Evolutionary conservation across 2,113 vertebrate species (phyloP).

Genomic region (Lagopus leucura): DNA sequence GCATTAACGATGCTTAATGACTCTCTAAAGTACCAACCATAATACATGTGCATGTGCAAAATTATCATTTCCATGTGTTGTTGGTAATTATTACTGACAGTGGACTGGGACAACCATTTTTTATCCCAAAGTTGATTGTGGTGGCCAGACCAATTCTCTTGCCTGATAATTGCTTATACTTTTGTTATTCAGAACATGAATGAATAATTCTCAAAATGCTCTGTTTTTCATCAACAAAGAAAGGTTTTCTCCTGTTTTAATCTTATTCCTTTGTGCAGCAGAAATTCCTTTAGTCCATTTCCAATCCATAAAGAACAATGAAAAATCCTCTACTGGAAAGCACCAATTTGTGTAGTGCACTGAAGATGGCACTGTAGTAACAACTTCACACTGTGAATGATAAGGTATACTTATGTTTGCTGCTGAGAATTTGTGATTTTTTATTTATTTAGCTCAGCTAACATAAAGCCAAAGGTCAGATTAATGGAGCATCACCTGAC

Average conservation of each 20-base stretch:
- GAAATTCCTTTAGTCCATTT: background rate
- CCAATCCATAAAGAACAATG: constrained; percentile 1
- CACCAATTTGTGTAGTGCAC: constrained; percentile 59
- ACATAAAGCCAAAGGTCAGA: constrained; percentile 28
- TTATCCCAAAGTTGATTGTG: background rate
- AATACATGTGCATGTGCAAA: background rate
- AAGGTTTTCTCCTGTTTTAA: background rate
- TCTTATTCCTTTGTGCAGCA: background rate
- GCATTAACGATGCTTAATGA: background rate
- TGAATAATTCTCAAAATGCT: background rate
- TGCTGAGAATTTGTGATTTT: constrained; percentile 46
- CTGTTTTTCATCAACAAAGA: background rate
- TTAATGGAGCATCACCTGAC: background rate
- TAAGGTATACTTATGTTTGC: constrained; percentile 43
- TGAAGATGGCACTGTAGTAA: constrained; percentile 81
- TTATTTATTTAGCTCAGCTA: constrained; percentile 38
- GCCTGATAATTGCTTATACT: background rate
- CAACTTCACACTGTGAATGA: constrained; percentile 66
- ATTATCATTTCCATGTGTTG: background rate
- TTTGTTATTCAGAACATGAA: background rate
- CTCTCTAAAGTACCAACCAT: background rate
- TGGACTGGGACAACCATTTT: background rate
- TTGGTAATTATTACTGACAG: background rate
- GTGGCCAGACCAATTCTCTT: background rate
- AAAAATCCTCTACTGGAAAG: constrained; percentile 22